Evolutionary conservation across 1,140 invertebrate species (phyloP).

Genomic region (Calosoma granatense): DNA sequence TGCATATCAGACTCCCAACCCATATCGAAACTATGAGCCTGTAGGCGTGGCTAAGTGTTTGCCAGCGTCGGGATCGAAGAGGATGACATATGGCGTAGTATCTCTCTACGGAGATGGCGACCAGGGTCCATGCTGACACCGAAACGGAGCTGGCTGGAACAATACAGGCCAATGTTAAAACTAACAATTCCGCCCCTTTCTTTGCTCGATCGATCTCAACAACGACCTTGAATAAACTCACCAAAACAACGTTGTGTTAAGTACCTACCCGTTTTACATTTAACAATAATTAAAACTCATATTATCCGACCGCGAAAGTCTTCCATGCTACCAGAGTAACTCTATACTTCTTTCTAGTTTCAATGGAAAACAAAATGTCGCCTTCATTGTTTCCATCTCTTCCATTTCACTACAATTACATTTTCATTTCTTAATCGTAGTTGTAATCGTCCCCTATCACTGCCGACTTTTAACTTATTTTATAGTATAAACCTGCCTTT

Average conservation of each 20-base stretch:
- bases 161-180: constrained; percentile 12
- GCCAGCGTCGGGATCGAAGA: constrained; percentile 51
- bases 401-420: too few species aligned
- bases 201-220: background rate
- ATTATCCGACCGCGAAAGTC: too few species aligned
- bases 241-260: background rate
- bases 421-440: too few species aligned
- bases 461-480: too few species aligned
- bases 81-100: constrained; percentile 64
- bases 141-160: constrained; percentile 52
- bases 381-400: too few species aligned
- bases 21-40: constrained; percentile 44
- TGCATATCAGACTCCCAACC: constrained; percentile 38
- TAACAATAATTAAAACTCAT: too few species aligned
- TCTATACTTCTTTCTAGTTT: too few species aligned
- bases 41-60: constrained; percentile 54
- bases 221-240: constrained; percentile 4
- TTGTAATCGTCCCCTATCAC: too few species aligned
- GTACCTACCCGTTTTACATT: too few species aligned
- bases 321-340: too few species aligned
- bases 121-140: constrained; percentile 54
- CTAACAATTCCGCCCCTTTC: background rate
- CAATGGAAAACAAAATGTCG: too few species aligned
- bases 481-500: too few species aligned
- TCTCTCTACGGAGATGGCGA: constrained; percentile 56